phyloP scores from a whole-genome alignment of 2,797 vertebrate species.

The Coregonus ussuriensis region DNA sequence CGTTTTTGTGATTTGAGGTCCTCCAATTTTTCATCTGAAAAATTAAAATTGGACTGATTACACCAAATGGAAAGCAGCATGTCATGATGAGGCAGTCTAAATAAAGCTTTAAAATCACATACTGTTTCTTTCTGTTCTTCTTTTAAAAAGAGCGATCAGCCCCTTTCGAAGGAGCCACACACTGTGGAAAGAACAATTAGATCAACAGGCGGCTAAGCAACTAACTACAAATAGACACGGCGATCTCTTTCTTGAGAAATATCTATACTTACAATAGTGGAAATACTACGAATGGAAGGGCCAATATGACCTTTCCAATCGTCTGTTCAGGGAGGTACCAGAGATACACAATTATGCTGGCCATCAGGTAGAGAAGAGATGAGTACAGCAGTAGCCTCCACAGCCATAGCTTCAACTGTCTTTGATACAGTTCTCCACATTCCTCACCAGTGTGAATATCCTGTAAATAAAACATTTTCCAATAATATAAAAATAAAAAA shows the following conservation, averaged over 20 bases:
- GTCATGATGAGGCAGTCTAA: no score
- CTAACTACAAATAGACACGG: not conserved
- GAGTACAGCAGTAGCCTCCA: conserved; percentile 92
- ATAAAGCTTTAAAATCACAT: conserved; percentile 25
- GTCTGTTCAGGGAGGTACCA: conserved; percentile 94
- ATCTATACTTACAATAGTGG: conserved; percentile 91
- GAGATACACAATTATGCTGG: conserved; percentile 85
- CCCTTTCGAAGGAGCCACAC: conserved; percentile 91
- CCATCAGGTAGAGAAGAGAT: conserved; percentile 83
- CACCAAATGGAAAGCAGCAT: not conserved
- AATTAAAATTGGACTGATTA: conserved; percentile 10
- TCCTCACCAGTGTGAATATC: conserved; percentile 91
- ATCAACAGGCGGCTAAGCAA: not conserved
- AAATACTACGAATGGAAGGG: conserved; percentile 89
- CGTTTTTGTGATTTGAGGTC: conserved; percentile 91
- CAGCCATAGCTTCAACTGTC: conserved; percentile 90
- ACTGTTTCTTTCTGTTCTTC: conserved; percentile 93
- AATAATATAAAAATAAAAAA: not conserved
- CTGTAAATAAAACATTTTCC: conserved; percentile 62
- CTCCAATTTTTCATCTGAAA: conserved; percentile 90
- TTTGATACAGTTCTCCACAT: conserved; percentile 92
- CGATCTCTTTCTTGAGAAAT: not conserved
- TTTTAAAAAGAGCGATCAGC: conserved; percentile 89
- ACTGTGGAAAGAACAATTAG: conserved; percentile 46
- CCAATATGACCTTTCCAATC: conserved; percentile 84